phyloP scores from a whole-genome alignment of 1,140 invertebrate species.

The Medauroidea extradentata region DNA sequence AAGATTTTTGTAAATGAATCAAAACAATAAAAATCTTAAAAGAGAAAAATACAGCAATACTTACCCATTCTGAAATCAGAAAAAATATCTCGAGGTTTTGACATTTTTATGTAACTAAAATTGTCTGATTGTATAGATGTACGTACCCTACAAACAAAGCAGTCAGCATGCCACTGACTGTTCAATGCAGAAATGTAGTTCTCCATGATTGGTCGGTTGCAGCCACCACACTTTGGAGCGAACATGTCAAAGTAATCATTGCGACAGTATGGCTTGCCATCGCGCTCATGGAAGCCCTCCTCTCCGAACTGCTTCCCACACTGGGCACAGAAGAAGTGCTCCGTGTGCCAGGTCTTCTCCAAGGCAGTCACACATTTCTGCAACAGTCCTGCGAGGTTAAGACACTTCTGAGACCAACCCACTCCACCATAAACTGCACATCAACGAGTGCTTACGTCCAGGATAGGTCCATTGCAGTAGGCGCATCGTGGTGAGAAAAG shows the following conservation, averaged over 20 bases:
- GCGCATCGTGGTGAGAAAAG: slow-evolving; percentile 96
- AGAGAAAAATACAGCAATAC: neutral
- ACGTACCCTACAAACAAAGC: slow-evolving; percentile 98
- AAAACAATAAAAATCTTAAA: no score
- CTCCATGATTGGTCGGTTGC: slow-evolving; percentile 94
- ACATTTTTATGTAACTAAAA: no score
- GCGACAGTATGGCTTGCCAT: slow-evolving; percentile 90
- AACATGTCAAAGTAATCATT: slow-evolving; percentile 98
- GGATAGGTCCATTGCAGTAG: slow-evolving; percentile 97
- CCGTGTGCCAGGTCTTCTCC: slow-evolving; percentile 98
- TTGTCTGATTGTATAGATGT: neutral
- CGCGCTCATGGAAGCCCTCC: slow-evolving; percentile 92
- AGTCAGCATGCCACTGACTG: slow-evolving; percentile 98
- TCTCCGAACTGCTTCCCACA: slow-evolving; percentile 96
- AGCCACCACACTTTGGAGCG: slow-evolving; percentile 97
- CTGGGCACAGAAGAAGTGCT: slow-evolving; percentile 99
- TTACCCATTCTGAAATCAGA: neutral
- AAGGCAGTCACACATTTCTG: slow-evolving; percentile 99
- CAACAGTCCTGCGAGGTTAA: slow-evolving; percentile 29
- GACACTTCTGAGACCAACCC: no score
- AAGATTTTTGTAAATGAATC: no score
- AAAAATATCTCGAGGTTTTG: neutral
- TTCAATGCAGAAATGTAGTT: slow-evolving; percentile 99
- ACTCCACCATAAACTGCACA: no score
- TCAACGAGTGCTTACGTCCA: slow-evolving; percentile 70